Evolutionary conservation across 2,797 vertebrate species (phyloP).

Genomic region (Xerus rutilus): DNA sequence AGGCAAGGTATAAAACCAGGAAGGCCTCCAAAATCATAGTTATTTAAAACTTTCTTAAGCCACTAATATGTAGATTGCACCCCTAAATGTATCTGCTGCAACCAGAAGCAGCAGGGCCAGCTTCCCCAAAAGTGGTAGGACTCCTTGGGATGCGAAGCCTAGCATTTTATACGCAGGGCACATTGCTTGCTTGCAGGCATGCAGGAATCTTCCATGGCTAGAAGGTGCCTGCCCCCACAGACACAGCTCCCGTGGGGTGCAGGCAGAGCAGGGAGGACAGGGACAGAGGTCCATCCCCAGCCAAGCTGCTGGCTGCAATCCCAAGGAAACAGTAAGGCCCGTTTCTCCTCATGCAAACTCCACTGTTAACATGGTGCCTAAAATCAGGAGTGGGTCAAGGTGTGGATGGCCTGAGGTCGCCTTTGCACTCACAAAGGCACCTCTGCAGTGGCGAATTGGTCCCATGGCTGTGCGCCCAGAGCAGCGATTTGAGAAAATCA

Average conservation of each 20-base stretch:
- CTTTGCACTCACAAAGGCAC: conserved; percentile 37
- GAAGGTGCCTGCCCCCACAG: neutral
- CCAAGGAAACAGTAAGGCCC: neutral
- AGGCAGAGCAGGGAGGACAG: neutral
- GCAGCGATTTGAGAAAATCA: conserved; percentile 61
- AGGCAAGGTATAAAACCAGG: neutral
- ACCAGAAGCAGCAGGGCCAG: neutral
- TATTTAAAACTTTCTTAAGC: neutral
- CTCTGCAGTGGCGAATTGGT: neutral
- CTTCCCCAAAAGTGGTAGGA: neutral
- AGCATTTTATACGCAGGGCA: neutral
- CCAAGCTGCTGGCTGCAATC: neutral
- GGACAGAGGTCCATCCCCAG: too few relatives aligned
- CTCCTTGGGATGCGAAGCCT: neutral
- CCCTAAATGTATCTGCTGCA: neutral
- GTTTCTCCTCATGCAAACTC: neutral
- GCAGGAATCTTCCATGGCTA: neutral
- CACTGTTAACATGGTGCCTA: neutral
- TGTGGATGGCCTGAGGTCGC: conserved; percentile 2
- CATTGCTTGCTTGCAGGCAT: accelerated
- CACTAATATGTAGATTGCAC: neutral
- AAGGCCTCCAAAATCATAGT: neutral
- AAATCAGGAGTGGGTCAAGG: neutral
- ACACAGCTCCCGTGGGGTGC: neutral
- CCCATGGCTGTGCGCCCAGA: conserved; percentile 48